phyloP scores from a whole-genome alignment of 1,140 invertebrate genomes.

The Sycophaga agraensis region DNA sequence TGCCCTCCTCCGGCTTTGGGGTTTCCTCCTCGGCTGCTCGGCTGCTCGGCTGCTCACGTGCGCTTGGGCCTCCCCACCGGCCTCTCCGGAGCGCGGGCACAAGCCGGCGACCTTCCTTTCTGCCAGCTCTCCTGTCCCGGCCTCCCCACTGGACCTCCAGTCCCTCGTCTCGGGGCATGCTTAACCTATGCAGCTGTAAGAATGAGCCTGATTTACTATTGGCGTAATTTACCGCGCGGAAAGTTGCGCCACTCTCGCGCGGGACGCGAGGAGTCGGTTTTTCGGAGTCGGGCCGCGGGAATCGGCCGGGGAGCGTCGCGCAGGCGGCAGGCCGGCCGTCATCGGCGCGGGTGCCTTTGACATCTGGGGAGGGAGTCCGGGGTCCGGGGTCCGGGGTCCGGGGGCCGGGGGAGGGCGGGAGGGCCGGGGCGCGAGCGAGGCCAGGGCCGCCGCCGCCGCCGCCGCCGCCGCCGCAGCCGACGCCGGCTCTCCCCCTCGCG shows the following conservation, averaged over 20 bases:
- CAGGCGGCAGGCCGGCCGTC: not conserved
- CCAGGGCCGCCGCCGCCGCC: not conserved
- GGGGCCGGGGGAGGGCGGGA: not conserved
- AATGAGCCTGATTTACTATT: conserved; percentile 28
- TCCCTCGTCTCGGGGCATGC: too few relatives aligned
- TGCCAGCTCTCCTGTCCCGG: not conserved
- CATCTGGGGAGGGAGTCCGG: not conserved
- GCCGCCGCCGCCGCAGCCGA: not conserved
- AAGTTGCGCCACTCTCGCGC: not conserved
- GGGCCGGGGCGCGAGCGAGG: not conserved
- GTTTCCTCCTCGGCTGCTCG: conserved; percentile 7
- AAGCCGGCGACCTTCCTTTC: not conserved
- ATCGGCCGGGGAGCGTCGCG: not conserved
- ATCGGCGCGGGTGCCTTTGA: too few relatives aligned
- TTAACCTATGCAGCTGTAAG: not conserved
- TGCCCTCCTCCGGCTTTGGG: too few relatives aligned
- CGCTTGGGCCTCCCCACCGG: not conserved
- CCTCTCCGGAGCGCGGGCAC: not conserved
- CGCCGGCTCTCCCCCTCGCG: not conserved
- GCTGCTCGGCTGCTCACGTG: too few relatives aligned
- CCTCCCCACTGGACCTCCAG: not conserved
- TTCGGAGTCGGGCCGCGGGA: not conserved
- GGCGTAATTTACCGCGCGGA: conserved; percentile 21
- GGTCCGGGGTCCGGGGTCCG: too few relatives aligned
- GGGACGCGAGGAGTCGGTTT: not conserved